Base-by-base conservation (phyloP, 2,888 invertebrate genomes). In the Scelioninae gen. 1 region DNA sequence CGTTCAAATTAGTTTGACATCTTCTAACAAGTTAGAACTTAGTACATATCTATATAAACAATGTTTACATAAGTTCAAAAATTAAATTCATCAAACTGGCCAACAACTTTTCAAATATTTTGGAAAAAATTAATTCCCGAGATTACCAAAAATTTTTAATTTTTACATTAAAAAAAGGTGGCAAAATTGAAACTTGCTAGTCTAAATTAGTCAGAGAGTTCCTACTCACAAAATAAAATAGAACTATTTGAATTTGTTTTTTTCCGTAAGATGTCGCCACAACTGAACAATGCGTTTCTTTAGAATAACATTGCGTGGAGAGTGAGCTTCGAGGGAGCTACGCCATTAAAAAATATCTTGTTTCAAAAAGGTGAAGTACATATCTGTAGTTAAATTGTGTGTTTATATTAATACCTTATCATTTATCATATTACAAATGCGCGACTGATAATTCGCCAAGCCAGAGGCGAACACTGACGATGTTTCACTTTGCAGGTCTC, bases 351-450 rank as follows among this genome's bases (percentile, higher is more conserved):
- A 80, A 80, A 66, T 72, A 72, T 79, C 29, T 79, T 78, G 15
- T 69, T 77, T 69, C 55, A 66, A 80, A 80, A 80, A 80, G 15
- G 79, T 72, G 79, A 58, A 80, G 56, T 79, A 79, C 58, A 69
- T 69, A 69, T 62, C 31, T 66, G 58, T 74, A 72, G 43, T 66
- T 79, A 74, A 79, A 71, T 53, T 47, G 62, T 69, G 69, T 63
- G 47, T 69, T 63, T 78, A 55, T 78, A 69, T 78, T 55, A 69
- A 69, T 78, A 63, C 34, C 76, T 76, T 76, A 76, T 76, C 58
- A 58, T 71, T 69, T 78, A 78, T 69, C 68, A 51, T 72, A 79
- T 72, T 79, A 79, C 72, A 78, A 78, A 78, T 63, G 31, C 56
- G 78, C 69, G 63, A 63, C 56, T 63, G 78, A 69, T 71, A 71